phyloP scores from a whole-genome alignment of 2,888 invertebrate genomes.

The Tinea trinotella region DNA sequence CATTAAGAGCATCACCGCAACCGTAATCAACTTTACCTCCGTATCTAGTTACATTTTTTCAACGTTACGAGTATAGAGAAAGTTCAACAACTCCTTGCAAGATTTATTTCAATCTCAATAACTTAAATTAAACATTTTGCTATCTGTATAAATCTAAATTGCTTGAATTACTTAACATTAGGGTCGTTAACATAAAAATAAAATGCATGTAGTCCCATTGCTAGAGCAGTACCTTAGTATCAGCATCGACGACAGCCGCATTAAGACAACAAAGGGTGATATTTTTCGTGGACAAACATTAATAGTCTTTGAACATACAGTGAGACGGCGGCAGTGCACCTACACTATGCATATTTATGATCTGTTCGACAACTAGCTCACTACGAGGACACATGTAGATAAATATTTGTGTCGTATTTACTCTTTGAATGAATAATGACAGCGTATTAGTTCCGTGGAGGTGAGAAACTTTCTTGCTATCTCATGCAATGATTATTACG shows the following conservation, averaged over 20 bases:
- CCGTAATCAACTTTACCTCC: too few relatives aligned
- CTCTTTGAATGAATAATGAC: slow-evolving; percentile 32
- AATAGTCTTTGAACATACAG: slow-evolving; percentile 51
- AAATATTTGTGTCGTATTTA: slow-evolving; percentile 51
- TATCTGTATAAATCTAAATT: too few relatives aligned
- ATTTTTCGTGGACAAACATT: slow-evolving; percentile 64
- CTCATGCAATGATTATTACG: slow-evolving; percentile 1
- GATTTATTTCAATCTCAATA: too few relatives aligned
- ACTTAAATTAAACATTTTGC: too few relatives aligned
- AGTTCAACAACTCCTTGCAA: too few relatives aligned
- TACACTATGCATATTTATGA: slow-evolving; percentile 65
- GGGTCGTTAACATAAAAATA: neutral
- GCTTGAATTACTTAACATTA: too few relatives aligned
- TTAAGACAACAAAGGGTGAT: slow-evolving; percentile 55
- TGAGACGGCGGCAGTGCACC: slow-evolving; percentile 46
- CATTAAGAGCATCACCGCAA: too few relatives aligned
- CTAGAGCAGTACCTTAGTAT: slow-evolving; percentile 4
- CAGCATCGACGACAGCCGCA: slow-evolving; percentile 39
- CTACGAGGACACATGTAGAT: slow-evolving; percentile 47
- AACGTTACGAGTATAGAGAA: too few relatives aligned
- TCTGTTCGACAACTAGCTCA: slow-evolving; percentile 53
- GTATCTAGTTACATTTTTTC: too few relatives aligned
- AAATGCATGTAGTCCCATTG: neutral
- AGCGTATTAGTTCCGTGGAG: neutral
- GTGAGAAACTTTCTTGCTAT: slow-evolving; percentile 11